Evolutionary conservation across 2,888 invertebrate species (phyloP), one percentile per base, ranked within the genome.

Genomic region (Frankliniella intonsa): DNA sequence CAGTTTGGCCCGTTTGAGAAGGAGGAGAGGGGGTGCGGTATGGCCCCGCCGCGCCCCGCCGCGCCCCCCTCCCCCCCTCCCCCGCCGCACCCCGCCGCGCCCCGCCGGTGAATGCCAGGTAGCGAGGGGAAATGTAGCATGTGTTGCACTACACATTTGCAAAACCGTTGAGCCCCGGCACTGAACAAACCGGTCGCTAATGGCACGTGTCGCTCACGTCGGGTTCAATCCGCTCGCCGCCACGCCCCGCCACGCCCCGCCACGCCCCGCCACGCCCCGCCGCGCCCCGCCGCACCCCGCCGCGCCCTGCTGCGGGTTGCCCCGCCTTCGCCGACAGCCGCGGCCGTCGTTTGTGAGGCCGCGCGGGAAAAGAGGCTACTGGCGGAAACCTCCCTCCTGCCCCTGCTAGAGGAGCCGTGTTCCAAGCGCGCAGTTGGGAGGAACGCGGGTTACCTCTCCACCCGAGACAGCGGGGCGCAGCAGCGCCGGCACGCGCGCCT

Each of bases 171-270:
- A 62, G 62, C 19, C 62, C 62, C 62, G 1, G 69, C 69, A 25
- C 22, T 12, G 69, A 22, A 76, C 69, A 76, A 76, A 76, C 25
- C 25, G 69, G 69, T 8, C 69, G 69, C 69, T 25, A 76, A 76
- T 76, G 69, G 25, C 9, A 76, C 69, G 69, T 76, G 69, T 25
- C 69, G 69, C 69, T 62, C 62, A 62, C 62, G n/a, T 19, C 62
- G n/a, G n/a, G 14, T 62, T 14, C 62, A 62, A 62, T 62, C 62
- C 62, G 62, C 62, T 7, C 17, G 62, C 14, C 0, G 55, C 55
- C 14, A 17, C 55, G 55, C 62, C 19, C 38, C 38, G 5, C 38
- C 38, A 5, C 38, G 5, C 38, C 38, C 38, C 38, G 38, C 38
- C 38, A 5, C 38, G 5, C 38, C 38, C 38, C 38, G 38, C 38